Evolutionary conservation across 35 echinoderm and acorn worm species (phyloP), one percentile per base, ranked within the genome.

Genomic region (Ptychodera flava): DNA sequence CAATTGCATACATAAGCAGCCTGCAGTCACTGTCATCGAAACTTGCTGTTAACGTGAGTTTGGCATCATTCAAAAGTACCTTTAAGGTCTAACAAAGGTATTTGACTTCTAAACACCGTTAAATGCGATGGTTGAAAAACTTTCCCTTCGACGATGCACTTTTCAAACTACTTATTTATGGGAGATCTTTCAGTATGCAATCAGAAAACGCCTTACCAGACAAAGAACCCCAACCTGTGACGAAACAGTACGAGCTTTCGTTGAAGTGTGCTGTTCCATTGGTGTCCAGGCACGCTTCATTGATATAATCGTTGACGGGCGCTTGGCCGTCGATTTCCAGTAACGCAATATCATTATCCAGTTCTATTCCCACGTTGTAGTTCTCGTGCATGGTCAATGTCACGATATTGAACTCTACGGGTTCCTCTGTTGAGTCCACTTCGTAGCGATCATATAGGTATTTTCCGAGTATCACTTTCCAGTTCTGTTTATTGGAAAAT

Each of bases 221-320:
- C 16, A 77, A 77, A n/a, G 85, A 33, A 22, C 85, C 85, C 85
- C 85, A 86, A 32, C 85, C 85, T 32, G 38, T 86, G 53, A 86
- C 78, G 76, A 86, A 86, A 33, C 85, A 86, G 32, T 86, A 33
- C 27, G 85, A 86, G 16, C 52, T 32, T 30, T 14, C 15, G 28
- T 86, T 33, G 32, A 86, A 86, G 2, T 15, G 30, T 16, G 76
- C 27, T 33, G 52, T 86, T 31, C 14, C 12, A 33, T 86, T 37
- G 38, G 45, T 31, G 45, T 86, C 85, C 22, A 86, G 53, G 33
- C 85, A 86, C 1, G 85, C 85, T 15, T 77, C 76, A 77, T 86
- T 86, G 85, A 86, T 86, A 31, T 33, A 33, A n/a, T 86, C 85
- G 31, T 86, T 86, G 31, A 77, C 85, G 6, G 30, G 53, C 0